Base-by-base conservation (phyloP, 2,888 invertebrate genomes). In the Macrophya annulata region DNA sequence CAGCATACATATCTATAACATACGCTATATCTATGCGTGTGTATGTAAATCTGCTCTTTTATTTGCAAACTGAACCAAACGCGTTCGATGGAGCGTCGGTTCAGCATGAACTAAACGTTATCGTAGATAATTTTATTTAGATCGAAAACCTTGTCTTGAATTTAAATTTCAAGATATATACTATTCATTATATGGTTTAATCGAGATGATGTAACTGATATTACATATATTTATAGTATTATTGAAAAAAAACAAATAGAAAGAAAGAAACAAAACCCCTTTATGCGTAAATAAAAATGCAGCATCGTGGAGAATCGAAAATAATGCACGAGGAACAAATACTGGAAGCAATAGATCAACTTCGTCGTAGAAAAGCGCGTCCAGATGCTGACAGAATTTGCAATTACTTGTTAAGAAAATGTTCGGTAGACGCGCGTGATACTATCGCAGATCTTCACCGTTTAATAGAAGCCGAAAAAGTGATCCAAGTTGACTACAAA, bases 401-500 rank as follows among this genome's bases (percentile, higher is more conserved):
- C 94, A 97, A 97, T 94, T 97, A 96, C 95, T 95, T 98, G 93
- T 94, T 96, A 90, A 95, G 97, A 90, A 96, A 96, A 92, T 96
- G 96, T 92, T 96, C 96, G 90, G 95, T 97, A 86, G 95, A 95
- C 90, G 95, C 95, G 76, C 95, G 95, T 87, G 97, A 96, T 88
- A 96, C 96, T 25, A 96, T 96, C 91, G 94, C 96, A 86, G 96
- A 97, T 93, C 94, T 98, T 59, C 96, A 96, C 92, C 95, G 96
- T 92, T 96, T 98, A 90, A 95, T 97, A 17, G 96, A 96, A 89
- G 96, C 96, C 86, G 96, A 96, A 92, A 95, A 96, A 89, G 96
- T 98, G 85, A 95, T 96, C 88, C 97, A 97, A 95, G 98, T 98
- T 48, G 97, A 97, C 91, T 98, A 97, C 93, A 98, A 98, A 94